Base-by-base conservation (phyloP, 2,888 invertebrate genomes). In the Margaritifera margaritifera region DNA sequence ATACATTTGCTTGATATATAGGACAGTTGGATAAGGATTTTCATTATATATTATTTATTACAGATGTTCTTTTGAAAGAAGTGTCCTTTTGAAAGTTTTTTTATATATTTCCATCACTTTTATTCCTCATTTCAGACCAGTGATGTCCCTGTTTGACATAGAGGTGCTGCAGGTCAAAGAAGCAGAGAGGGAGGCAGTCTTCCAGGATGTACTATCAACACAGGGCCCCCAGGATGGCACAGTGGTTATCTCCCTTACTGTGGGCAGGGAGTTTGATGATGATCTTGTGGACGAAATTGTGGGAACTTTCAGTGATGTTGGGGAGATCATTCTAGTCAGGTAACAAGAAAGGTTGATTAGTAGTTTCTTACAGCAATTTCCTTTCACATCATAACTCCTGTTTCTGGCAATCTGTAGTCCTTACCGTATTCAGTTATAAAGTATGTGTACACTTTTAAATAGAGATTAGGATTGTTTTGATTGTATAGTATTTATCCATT, bases 141-240 rank as follows among this genome's bases (percentile, higher is more conserved):
- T 99, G 0, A 94, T 96, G 80, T 96, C 95, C 0, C 93, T 97
- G 69, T 93, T 98, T 81, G 96, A 97, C 90, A 92, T 97, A 19
- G 96, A 98, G 87, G 94, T 96, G 5, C 92, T 94, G 78, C 93
- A 93, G 86, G 94, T 98, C 0, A 94, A 96, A 86, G 92, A 93
- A 62, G 92, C 93, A 22, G 93, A 93, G 84, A 93, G 97, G 68
- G 93, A 95, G 85, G 91, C 92, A 80, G 94, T 96, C 2, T 96
- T 98, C 86, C 93, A 94, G 85, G 94, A 94, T n/a, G 85, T 85
- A 4, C 79, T 86, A 54, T 84, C 83, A 52, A 79, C 84, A 57
- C 92, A 97, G 77, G 99, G 99, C 0, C 99, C 99, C 6, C 96
- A 97, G 0, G 98, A 99, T 91, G 95, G 95, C 2, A 98, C 98